Percentiles rank a stretch among this genome's conserved stretches.
These are phyloP conservation scores for Sprattus sprattus DNA, from an alignment of 2,113 vertebrate species.

Conservation along the genomic window DNA sequence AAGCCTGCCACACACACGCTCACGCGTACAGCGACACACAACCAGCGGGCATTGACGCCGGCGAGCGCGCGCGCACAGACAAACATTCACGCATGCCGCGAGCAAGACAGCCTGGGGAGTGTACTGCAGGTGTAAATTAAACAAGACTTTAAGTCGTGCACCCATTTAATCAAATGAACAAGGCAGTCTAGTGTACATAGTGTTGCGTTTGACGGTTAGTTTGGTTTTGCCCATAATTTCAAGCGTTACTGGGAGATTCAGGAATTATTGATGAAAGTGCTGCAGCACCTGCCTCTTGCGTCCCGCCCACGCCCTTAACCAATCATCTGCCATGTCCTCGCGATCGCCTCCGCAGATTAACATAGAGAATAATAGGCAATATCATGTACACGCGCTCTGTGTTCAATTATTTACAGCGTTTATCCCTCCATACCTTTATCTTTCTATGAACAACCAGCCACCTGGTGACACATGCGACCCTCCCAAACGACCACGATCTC, in stretches of 20 bases:
- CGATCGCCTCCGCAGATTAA: constrained; percentile 51
- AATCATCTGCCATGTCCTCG: constrained; percentile 54
- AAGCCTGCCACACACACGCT: constrained; percentile 56
- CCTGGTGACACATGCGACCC: constrained; percentile 53
- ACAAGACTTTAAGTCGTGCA: background rate
- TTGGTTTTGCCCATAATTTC: background rate
- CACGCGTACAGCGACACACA: constrained; percentile 33
- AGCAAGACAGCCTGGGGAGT: background rate
- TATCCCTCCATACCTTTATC: constrained; percentile 57
- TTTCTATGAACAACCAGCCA: constrained; percentile 54
- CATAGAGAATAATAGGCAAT: constrained; percentile 59
- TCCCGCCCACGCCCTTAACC: constrained; percentile 57
- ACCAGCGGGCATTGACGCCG: constrained; percentile 43
- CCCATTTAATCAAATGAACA: background rate
- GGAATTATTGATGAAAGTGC: constrained; percentile 67
- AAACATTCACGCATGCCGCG: background rate
- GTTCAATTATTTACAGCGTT: constrained; percentile 71
- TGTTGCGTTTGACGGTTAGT: background rate
- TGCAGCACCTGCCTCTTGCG: constrained; percentile 57
- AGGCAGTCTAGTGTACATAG: background rate
- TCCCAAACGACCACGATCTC: constrained; percentile 46
- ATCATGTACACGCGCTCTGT: constrained; percentile 58
- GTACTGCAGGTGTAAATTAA: background rate
- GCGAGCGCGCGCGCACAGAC: constrained; percentile 28
- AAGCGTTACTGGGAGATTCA: constrained; percentile 19